Conservation (phyloP, 2,113 vertebrate genomes). For the Antennarius striatus region DNA sequence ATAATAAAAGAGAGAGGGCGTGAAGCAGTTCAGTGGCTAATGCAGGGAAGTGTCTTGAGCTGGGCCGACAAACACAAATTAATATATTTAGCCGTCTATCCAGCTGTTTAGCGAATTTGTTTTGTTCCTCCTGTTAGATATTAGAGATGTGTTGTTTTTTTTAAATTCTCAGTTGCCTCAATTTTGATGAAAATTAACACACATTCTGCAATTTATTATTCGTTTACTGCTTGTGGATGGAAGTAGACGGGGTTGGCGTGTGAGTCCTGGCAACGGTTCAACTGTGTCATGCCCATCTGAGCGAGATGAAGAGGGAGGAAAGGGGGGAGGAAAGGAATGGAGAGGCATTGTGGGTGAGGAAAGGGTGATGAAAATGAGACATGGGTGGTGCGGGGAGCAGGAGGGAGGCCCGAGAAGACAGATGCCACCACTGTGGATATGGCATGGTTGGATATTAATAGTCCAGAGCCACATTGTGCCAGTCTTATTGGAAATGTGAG, state of each 20-base stretch:
- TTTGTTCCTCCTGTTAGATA: neutral
- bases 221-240: conserved; percentile 43
- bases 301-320: conserved; percentile 33
- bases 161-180: conserved; percentile 9
- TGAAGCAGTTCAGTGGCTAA: no score
- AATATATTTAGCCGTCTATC: neutral
- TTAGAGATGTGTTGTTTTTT: neutral
- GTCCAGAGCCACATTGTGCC: conserved; percentile 70
- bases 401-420: conserved; percentile 64
- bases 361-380: conserved; percentile 28
- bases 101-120: neutral
- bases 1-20: neutral
- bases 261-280: conserved; percentile 61
- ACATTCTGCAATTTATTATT: conserved; percentile 46
- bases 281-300: conserved; percentile 66
- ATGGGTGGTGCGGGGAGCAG: neutral
- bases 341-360: conserved; percentile 1
- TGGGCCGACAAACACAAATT: no score
- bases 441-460: conserved; percentile 78
- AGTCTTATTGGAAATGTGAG: conserved; percentile 71
- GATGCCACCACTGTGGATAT: conserved; percentile 77
- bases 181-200: conserved; percentile 38
- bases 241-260: conserved; percentile 55
- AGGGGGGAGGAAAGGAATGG: conserved; percentile 1
- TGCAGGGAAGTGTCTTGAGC: no score